A percentile compares a stretch with the other conserved stretches of the same genome.
These are phyloP conservation scores for Gryllus longicercus DNA, from an alignment of 2,888 invertebrate species.

Conservation along the genomic window DNA sequence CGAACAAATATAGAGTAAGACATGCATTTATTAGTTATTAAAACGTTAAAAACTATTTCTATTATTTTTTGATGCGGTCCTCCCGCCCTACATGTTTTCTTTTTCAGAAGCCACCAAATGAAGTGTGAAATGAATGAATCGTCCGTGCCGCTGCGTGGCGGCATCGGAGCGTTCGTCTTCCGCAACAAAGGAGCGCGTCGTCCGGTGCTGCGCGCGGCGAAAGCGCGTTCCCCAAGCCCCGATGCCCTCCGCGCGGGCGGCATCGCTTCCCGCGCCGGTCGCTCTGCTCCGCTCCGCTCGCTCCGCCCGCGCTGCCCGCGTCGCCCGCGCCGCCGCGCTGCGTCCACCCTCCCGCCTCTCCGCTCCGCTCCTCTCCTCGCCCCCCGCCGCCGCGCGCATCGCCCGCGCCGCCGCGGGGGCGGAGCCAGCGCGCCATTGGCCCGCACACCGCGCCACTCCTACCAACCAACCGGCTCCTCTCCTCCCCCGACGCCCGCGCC, in stretches of 20 bases:
- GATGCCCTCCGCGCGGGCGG: constrained; percentile 40
- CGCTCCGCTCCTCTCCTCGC: background rate
- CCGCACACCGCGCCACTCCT: background rate
- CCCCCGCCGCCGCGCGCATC: background rate
- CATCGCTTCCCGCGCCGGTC: constrained; percentile 40
- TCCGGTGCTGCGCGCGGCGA: background rate
- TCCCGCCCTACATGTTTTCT: too few relatives aligned
- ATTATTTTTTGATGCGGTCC: too few relatives aligned
- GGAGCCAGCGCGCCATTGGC: background rate
- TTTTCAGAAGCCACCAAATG: too few relatives aligned
- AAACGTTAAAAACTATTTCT: too few relatives aligned
- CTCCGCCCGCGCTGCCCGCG: background rate
- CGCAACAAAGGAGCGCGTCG: too few relatives aligned
- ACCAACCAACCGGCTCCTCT: background rate
- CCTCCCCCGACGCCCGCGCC: background rate
- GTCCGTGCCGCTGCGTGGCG: too few relatives aligned
- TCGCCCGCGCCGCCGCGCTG: background rate
- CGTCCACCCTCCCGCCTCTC: background rate
- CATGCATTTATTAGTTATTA: too few relatives aligned
- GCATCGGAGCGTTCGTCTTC: too few relatives aligned
- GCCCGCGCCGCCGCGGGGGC: background rate
- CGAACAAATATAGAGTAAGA: too few relatives aligned
- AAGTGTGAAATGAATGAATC: too few relatives aligned
- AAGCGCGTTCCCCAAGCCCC: background rate
- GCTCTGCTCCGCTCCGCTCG: constrained; percentile 30